Conservation (phyloP, 2,113 vertebrate genomes). For the Oryzias melastigma region DNA sequence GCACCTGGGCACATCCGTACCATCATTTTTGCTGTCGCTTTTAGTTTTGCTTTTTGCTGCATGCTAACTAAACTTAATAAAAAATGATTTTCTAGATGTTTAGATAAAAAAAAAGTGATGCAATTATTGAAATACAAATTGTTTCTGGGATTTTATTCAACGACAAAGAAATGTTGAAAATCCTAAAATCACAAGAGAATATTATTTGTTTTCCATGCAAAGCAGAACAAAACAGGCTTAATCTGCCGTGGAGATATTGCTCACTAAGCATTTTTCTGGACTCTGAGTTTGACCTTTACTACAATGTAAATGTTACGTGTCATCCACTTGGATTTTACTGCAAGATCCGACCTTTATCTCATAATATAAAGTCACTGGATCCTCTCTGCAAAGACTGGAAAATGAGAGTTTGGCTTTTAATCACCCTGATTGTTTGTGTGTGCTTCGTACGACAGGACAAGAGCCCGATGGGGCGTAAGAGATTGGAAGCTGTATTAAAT, state of each 20-base stretch:
- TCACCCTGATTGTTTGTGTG: not conserved
- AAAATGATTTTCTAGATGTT: no score
- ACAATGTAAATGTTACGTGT: slow-evolving; percentile 15
- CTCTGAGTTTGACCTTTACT: slow-evolving; percentile 1
- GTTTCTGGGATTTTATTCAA: no score
- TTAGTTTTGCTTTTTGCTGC: no score
- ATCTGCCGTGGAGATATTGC: slow-evolving; percentile 27
- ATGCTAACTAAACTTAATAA: no score
- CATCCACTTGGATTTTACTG: slow-evolving; percentile 21
- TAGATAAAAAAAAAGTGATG: no score
- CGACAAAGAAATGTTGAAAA: no score
- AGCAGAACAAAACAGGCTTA: slow-evolving; percentile 24
- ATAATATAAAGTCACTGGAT: slow-evolving; percentile 14
- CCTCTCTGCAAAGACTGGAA: slow-evolving; percentile 14
- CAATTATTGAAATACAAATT: no score
- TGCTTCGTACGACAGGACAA: slow-evolving; percentile 27
- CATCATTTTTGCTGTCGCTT: no score
- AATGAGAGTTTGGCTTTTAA: slow-evolving; percentile 12
- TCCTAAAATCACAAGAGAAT: no score
- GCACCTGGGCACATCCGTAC: no score
- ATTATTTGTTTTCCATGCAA: no score
- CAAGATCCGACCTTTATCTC: slow-evolving; percentile 41
- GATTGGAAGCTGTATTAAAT: slow-evolving; percentile 51
- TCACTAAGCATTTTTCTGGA: slow-evolving; percentile 4
- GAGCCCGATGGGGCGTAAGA: slow-evolving; percentile 23